phyloP scores from a whole-genome alignment of 1,140 invertebrate genomes.

The Cryptotermes secundus region DNA sequence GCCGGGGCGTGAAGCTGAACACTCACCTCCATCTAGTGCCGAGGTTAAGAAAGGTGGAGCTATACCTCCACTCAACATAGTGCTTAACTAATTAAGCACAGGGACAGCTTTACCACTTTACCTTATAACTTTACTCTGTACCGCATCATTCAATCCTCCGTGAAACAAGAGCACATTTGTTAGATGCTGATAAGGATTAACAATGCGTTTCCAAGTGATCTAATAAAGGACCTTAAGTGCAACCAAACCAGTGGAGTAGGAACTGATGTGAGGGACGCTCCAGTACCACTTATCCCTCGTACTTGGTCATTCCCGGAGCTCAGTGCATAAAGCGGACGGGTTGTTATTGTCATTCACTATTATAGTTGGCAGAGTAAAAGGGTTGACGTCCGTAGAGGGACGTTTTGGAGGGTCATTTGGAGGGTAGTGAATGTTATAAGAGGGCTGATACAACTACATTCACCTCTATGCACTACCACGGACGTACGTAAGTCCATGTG shows the following conservation, averaged over 20 bases:
- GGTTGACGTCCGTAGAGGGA: too few relatives aligned
- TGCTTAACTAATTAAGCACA: too few relatives aligned
- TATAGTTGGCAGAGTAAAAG: background rate
- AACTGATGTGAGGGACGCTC: background rate
- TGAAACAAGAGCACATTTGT: background rate
- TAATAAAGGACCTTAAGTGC: background rate
- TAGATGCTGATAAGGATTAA: slow-evolving; percentile 3
- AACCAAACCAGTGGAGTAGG: background rate
- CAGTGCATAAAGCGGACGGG: background rate
- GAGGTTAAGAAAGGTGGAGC: too few relatives aligned
- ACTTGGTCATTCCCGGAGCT: background rate
- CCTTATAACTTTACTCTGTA: background rate
- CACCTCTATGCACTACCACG: background rate
- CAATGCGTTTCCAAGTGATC: background rate
- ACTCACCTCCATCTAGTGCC: too few relatives aligned
- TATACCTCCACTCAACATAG: too few relatives aligned
- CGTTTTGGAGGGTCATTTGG: background rate
- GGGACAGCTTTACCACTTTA: too few relatives aligned
- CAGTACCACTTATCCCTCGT: background rate
- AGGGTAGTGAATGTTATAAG: background rate
- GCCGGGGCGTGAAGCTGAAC: too few relatives aligned
- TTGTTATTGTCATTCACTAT: background rate
- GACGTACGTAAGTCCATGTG: background rate
- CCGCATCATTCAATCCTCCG: background rate
- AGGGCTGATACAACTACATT: background rate